Conservation (phyloP, 2,888 invertebrate genomes). For the Caenorhabditis sp. region DNA sequence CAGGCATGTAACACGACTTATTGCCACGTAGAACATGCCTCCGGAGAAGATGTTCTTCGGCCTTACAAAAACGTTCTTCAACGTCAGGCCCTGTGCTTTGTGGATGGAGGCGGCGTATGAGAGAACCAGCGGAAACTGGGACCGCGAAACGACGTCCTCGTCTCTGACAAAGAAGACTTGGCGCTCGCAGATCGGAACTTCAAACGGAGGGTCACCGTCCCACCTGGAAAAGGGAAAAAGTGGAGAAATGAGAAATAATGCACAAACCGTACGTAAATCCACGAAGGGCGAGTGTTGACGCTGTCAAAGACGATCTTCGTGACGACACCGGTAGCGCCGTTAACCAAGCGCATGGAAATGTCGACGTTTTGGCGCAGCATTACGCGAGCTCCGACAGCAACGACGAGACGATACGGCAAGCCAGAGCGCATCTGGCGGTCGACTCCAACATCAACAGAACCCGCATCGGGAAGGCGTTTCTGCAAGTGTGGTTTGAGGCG, state of each 20-base stretch:
- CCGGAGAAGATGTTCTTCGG: background rate
- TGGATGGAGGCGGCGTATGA: slow-evolving; percentile 49
- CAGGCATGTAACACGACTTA: slow-evolving; percentile 22
- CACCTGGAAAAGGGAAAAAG: background rate
- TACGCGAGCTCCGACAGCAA: slow-evolving; percentile 16
- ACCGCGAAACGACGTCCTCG: slow-evolving; percentile 12
- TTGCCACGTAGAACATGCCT: slow-evolving; percentile 28
- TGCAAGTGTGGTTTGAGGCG: background rate
- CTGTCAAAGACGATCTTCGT: background rate
- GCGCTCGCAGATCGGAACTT: background rate
- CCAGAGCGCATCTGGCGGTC: background rate
- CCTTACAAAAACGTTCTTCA: slow-evolving; percentile 13
- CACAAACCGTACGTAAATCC: background rate
- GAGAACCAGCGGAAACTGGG: slow-evolving; percentile 39
- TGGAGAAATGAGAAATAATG: background rate
- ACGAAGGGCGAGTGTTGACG: background rate
- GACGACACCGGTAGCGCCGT: slow-evolving; percentile 43
- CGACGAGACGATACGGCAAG: background rate
- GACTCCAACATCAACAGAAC: background rate
- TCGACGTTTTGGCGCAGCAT: slow-evolving; percentile 46
- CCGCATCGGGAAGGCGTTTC: no score
- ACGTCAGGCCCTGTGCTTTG: slow-evolving; percentile 52
- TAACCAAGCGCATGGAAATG: slow-evolving; percentile 13
- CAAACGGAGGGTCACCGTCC: background rate
- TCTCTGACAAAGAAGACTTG: background rate